Evolutionary conservation across 2,888 invertebrate species (phyloP).

Genomic region (Ariolimax columbianus): DNA sequence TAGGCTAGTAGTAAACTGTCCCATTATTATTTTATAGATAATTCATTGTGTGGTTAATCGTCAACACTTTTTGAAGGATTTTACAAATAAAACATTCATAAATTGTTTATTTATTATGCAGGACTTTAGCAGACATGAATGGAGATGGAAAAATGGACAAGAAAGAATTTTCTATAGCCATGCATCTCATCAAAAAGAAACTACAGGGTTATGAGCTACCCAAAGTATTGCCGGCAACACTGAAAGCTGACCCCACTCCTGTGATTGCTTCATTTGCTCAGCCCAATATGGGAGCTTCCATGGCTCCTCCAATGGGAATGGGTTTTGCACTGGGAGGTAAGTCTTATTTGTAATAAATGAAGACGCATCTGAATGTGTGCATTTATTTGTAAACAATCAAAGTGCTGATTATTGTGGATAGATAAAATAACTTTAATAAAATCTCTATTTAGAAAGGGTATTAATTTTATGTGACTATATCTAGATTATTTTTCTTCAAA

Average conservation of each 20-base stretch:
- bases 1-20: too few species aligned
- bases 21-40: too few species aligned
- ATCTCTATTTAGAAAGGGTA: too few species aligned
- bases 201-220: conserved; percentile 94
- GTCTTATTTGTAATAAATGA: not conserved
- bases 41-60: too few species aligned
- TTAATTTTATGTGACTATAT: too few species aligned
- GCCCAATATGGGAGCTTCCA: conserved; percentile 51
- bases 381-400: not conserved
- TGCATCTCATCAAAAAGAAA: conserved; percentile 84
- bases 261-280: conserved; percentile 70
- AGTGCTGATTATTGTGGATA: not conserved
- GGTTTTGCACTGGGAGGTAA: conserved; percentile 42
- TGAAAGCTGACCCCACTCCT: conserved; percentile 77
- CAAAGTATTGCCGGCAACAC: conserved; percentile 86
- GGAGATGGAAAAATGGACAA: conserved; percentile 79
- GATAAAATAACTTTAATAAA: too few species aligned
- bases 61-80: not conserved
- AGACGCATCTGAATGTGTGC: not conserved
- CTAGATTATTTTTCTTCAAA: too few species aligned
- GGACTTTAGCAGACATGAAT: conserved; percentile 78
- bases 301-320: conserved; percentile 53
- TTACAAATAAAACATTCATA: not conserved
- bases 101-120: conserved; percentile 54
- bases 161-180: conserved; percentile 79